These are phyloP conservation scores for Clarias magur DNA, from an alignment of 2,113 vertebrate species.

Conservation along the genomic window DNA sequence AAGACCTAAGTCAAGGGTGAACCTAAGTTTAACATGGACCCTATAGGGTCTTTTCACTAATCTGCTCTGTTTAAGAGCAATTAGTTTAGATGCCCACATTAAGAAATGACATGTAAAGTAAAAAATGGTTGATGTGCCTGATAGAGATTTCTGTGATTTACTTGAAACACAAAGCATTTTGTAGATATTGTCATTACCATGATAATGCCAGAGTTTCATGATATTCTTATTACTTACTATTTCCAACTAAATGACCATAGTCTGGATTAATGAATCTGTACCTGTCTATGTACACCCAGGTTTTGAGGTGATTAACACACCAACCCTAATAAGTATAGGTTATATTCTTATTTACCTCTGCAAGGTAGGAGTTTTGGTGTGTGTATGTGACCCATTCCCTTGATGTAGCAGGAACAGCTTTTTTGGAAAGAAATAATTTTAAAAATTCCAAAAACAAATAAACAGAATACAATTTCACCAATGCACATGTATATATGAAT, in stretches of 20 bases:
- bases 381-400: slow-evolving; percentile 52
- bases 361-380: slow-evolving; percentile 40
- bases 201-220: slow-evolving; percentile 18
- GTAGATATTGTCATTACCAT: slow-evolving; percentile 36
- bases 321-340: slow-evolving; percentile 25
- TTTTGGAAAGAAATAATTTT: not conserved
- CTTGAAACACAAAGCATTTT: slow-evolving; percentile 26
- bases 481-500: not conserved
- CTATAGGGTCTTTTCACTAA: slow-evolving; percentile 40
- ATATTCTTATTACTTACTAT: slow-evolving; percentile 32
- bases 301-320: slow-evolving; percentile 44
- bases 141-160: slow-evolving; percentile 28
- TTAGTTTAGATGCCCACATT: slow-evolving; percentile 28
- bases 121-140: slow-evolving; percentile 52
- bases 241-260: slow-evolving; percentile 58
- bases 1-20: slow-evolving; percentile 29
- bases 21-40: slow-evolving; percentile 21
- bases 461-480: not conserved
- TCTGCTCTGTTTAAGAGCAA: slow-evolving; percentile 49
- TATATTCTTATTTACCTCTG: slow-evolving; percentile 26
- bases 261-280: slow-evolving; percentile 46
- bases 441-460: not conserved
- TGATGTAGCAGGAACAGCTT: slow-evolving; percentile 45
- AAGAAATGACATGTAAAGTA: slow-evolving; percentile 10
- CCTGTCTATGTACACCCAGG: slow-evolving; percentile 21